Conservation (phyloP, 2,888 invertebrate genomes). For the Drosophila ezoana region DNA sequence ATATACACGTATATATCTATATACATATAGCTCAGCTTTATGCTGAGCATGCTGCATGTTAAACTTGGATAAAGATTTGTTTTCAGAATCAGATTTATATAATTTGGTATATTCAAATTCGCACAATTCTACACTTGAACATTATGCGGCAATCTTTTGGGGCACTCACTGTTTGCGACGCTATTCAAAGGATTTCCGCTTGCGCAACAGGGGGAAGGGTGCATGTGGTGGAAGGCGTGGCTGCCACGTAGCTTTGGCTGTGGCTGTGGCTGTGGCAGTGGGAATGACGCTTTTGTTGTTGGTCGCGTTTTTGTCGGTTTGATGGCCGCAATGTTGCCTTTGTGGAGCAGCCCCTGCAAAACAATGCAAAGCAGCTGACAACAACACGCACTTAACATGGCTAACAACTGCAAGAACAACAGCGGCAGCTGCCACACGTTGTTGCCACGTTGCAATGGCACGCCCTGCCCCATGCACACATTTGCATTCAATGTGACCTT, state of each 20-base stretch:
- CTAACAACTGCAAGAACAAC: conserved; percentile 5
- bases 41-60: too few relatives aligned
- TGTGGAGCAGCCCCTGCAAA: conserved; percentile 12
- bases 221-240: conserved; percentile 21
- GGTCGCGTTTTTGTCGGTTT: conserved; percentile 14
- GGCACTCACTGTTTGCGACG: conserved; percentile 28
- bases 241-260: conserved; percentile 1
- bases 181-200: conserved; percentile 49
- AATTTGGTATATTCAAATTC: too few relatives aligned
- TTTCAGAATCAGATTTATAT: too few relatives aligned
- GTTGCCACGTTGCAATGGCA: conserved; percentile 7
- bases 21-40: too few relatives aligned
- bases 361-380: conserved; percentile 22
- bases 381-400: conserved; percentile 4
- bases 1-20: too few relatives aligned
- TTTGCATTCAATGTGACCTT: not conserved
- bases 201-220: conserved; percentile 40
- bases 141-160: conserved; percentile 8
- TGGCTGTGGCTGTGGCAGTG: conserved; percentile 10
- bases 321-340: conserved; percentile 17
- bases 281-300: conserved; percentile 17
- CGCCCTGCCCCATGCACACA: not conserved
- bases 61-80: too few relatives aligned
- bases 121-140: too few relatives aligned
- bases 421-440: conserved; percentile 7